Conservation (phyloP, 35 echinoderm and acorn worm genomes). For the Ophioderma brevispina region DNA sequence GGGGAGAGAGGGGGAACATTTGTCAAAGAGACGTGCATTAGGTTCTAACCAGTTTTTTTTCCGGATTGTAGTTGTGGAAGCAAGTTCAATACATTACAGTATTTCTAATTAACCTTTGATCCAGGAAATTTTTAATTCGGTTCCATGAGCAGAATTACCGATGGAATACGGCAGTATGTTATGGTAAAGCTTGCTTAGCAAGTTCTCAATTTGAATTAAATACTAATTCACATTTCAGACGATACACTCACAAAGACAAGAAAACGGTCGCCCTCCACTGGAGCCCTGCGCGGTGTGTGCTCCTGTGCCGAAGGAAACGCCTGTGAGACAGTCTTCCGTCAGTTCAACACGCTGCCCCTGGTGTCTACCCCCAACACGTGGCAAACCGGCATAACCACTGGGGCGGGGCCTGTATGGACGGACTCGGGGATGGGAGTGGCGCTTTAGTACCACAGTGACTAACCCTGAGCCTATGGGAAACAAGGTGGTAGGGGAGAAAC, state of each 20-base stretch:
- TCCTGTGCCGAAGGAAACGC: constrained; percentile 74
- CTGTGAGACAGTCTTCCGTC: constrained; percentile 78
- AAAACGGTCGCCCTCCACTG: constrained; percentile 81
- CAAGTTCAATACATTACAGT: no score
- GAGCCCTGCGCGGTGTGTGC: constrained; percentile 84
- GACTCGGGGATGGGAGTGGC: constrained; percentile 89
- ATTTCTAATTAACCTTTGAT: no score
- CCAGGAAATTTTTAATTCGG: no score
- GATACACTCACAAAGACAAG: constrained; percentile 96
- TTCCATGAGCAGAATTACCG: no score
- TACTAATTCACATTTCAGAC: constrained; percentile 54
- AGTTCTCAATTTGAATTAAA: no score
- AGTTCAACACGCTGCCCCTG: constrained; percentile 96
- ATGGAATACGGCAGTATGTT: no score
- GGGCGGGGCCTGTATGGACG: constrained; percentile 95
- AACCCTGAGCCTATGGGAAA: constrained; percentile 99
- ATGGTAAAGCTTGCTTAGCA: no score
- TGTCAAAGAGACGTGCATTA: no score
- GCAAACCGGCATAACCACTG: constrained; percentile 96
- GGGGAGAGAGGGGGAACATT: no score
- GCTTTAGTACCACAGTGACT: constrained; percentile 97
- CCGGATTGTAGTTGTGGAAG: no score
- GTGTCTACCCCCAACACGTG: constrained; percentile 94
- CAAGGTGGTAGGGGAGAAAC: no score
- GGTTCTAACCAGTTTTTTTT: no score